These are phyloP conservation scores for Coreius guichenoti DNA, from an alignment of 2,797 vertebrate species.

Conservation along the genomic window DNA sequence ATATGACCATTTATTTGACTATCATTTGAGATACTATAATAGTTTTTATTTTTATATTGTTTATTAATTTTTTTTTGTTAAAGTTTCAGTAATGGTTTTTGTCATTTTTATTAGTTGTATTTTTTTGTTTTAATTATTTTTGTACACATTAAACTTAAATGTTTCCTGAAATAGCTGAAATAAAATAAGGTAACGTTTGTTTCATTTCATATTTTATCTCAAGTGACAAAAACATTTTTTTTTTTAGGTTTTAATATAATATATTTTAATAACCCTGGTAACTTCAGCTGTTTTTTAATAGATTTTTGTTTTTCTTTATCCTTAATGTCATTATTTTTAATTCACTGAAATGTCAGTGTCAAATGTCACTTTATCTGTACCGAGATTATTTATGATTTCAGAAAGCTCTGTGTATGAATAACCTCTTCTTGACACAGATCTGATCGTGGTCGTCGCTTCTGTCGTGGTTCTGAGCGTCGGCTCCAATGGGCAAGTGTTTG, in stretches of 20 bases:
- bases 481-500: constrained; percentile 91
- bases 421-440: constrained; percentile 72
- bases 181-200: neutral
- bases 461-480: constrained; percentile 90
- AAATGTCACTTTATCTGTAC: neutral
- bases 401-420: neutral
- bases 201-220: neutral
- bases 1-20: neutral
- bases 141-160: neutral
- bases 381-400: neutral
- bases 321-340: neutral
- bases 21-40: neutral
- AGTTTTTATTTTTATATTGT: neutral
- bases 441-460: constrained; percentile 91
- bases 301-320: neutral
- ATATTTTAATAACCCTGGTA: neutral
- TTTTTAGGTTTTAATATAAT: neutral
- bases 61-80: neutral
- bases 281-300: neutral
- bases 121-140: neutral
- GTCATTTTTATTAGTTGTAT: neutral
- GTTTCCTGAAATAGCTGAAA: neutral
- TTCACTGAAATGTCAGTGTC: neutral
- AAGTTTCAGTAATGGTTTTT: neutral
- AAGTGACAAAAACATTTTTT: neutral